phyloP scores from a whole-genome alignment of 2,888 invertebrate species.

The Geotrupes spiniger region DNA sequence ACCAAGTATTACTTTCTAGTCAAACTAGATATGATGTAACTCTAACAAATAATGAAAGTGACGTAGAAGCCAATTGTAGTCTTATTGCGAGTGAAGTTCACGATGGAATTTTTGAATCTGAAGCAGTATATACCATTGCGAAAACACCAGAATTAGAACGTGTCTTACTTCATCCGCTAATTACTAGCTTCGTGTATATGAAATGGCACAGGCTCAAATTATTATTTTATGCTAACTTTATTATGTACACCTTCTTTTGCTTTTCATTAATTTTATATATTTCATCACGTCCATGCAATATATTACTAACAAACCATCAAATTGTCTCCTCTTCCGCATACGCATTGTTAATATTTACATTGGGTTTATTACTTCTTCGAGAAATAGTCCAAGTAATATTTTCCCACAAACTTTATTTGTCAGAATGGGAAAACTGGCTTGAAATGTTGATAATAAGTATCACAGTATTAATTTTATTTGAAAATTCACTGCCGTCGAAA shows the following conservation, averaged over 20 bases:
- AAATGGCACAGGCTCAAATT: constrained; percentile 79
- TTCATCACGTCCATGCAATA: constrained; percentile 60
- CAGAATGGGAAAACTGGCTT: constrained; percentile 70
- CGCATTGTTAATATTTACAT: constrained; percentile 56
- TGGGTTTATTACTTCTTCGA: constrained; percentile 60
- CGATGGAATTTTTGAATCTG: constrained; percentile 66
- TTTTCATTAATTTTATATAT: constrained; percentile 67
- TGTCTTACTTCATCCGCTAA: constrained; percentile 73
- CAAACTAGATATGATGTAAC: constrained; percentile 11
- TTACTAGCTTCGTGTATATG: constrained; percentile 74
- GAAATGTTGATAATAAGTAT: constrained; percentile 67
- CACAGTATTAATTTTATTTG: constrained; percentile 60
- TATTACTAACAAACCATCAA: constrained; percentile 47
- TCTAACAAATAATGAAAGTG: constrained; percentile 46
- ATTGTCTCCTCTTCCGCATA: constrained; percentile 9
- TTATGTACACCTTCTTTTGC: constrained; percentile 69
- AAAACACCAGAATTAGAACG: constrained; percentile 64
- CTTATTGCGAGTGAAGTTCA: constrained; percentile 34
- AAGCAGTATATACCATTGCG: constrained; percentile 71
- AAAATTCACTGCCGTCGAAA: constrained; percentile 49
- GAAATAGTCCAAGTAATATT: constrained; percentile 72
- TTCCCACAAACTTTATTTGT: constrained; percentile 64
- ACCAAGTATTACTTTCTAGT: constrained; percentile 63
- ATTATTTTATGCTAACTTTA: constrained; percentile 70
- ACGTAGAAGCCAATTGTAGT: constrained; percentile 51